These are phyloP conservation scores for Sebastes umbrosus DNA, from an alignment of 2,797 vertebrate genomes.

Conservation along the genomic window DNA sequence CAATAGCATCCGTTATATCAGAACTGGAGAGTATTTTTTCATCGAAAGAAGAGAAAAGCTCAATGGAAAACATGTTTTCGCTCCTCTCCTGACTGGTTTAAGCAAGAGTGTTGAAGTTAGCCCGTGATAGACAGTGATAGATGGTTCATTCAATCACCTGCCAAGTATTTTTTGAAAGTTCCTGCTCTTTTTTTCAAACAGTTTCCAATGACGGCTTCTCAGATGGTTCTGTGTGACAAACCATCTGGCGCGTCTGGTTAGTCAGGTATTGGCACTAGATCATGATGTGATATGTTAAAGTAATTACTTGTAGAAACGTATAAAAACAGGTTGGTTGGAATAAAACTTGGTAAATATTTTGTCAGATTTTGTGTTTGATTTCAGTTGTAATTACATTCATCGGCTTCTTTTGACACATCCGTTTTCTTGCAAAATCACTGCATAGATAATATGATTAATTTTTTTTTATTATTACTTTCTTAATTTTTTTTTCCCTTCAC, in stretches of 20 bases:
- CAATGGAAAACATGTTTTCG: not conserved
- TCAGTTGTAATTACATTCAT: conserved; percentile 45
- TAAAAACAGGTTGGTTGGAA: conserved; percentile 3
- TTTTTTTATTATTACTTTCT: conserved; percentile 5
- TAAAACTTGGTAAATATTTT: not conserved
- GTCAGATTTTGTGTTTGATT: conserved; percentile 30
- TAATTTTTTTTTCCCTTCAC: not conserved
- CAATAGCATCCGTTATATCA: not conserved
- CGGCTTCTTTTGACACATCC: conserved; percentile 36
- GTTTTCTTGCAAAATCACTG: conserved; percentile 27
- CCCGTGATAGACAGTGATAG: not conserved
- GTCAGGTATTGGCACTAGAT: not conserved
- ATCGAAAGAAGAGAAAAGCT: not conserved
- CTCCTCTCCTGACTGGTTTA: no score
- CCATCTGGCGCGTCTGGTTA: not conserved
- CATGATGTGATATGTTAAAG: not conserved
- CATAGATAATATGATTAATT: conserved; percentile 27
- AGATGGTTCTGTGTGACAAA: not conserved
- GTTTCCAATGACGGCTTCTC: not conserved
- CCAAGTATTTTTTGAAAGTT: not conserved
- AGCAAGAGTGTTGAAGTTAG: not conserved
- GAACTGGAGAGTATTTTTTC: not conserved
- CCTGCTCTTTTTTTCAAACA: not conserved
- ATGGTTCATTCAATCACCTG: not conserved
- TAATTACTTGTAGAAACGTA: not conserved